Percentiles rank a stretch among this genome's conserved stretches.
phyloP scores from a whole-genome alignment of 1,140 invertebrate genomes.

The Pseudomyrmex cubaensis region DNA sequence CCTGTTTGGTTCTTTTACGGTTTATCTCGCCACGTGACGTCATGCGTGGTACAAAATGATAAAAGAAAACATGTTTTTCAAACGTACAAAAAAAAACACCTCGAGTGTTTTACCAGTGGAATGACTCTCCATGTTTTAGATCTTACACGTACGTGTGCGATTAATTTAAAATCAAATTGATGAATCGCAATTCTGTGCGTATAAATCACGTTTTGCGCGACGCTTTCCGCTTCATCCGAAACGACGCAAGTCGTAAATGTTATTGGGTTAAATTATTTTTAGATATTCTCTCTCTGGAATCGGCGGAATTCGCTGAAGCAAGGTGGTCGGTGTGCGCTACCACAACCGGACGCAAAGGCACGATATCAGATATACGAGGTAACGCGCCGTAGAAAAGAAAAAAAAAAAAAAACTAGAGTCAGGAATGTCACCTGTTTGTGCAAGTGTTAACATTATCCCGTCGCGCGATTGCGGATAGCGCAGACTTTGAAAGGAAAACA shows the following conservation, averaged over 20 bases:
- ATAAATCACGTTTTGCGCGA: conserved; percentile 1
- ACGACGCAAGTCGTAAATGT: conserved; percentile 48
- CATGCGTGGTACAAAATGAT: background rate
- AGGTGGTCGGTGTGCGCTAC: conserved; percentile 46
- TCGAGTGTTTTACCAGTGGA: no score
- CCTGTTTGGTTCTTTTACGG: background rate
- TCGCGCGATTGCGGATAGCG: conserved; percentile 60
- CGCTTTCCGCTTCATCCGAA: conserved; percentile 37
- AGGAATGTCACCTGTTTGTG: conserved; percentile 75
- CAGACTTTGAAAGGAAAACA: conserved; percentile 65
- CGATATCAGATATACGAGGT: conserved; percentile 69
- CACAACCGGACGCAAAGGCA: conserved; percentile 66
- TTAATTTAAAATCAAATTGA: background rate
- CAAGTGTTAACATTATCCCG: conserved; percentile 68
- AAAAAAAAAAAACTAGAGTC: conserved; percentile 57
- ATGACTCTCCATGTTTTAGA: no score
- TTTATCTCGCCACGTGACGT: background rate
- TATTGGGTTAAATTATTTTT: conserved; percentile 58
- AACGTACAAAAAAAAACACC: no score
- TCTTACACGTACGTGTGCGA: no score
- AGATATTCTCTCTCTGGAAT: conserved; percentile 47
- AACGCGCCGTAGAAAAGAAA: conserved; percentile 11
- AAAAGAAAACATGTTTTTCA: no score
- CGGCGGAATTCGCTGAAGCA: conserved; percentile 44
- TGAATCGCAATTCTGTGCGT: background rate